Base-by-base conservation (phyloP, 2,888 invertebrate genomes). In the Euspilapteryx auroguttella region DNA sequence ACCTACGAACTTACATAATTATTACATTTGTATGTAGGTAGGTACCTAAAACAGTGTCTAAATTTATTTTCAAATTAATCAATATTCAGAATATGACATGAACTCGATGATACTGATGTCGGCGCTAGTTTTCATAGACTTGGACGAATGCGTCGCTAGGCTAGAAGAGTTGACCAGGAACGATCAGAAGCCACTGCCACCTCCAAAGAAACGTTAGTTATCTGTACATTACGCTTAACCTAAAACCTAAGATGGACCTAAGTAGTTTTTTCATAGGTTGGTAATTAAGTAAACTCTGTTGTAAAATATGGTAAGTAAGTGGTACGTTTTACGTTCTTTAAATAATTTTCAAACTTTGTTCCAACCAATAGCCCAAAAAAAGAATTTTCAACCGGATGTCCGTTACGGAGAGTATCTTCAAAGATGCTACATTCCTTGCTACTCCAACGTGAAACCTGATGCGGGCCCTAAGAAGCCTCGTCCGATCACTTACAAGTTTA, bases 71-170 rank as follows among this genome's bases (percentile, higher is more conserved):
- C 25, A 32, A 8, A 12, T 7, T 11, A 8, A 25, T 7, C 15
- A 17, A 14, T 27, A 14, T 48, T 12, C 45, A 75, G 75, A 35
- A 27, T 75, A 75, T 34, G 68, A 68, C 29, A 56, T 63, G 44
- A 57, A 69, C 30, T 49, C 58, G 2, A 61, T 45, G 46, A 56
- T 71, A 32, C 25, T 73, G 21, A 55, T 75, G 56, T 73, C 73
- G 6, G 39, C 56, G 33, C 39, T 75, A 33, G 68, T 68, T 3
- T 68, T 61, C 35, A 55, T 71, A 36, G 73, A 73, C 40, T 41
- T 68, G 29, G 53, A 61, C 0, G 66, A 66, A 38, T 69, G 68
- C 32, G 33, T 61, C 21, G 36, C 57, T 26, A 38, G 31, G 20
- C 38, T 73, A 12, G 42, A 55, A 14, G 47, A 53, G 12, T 34